Evolutionary conservation across 2,888 invertebrate genomes (phyloP).

Genomic region (Lochmaea capreae): DNA sequence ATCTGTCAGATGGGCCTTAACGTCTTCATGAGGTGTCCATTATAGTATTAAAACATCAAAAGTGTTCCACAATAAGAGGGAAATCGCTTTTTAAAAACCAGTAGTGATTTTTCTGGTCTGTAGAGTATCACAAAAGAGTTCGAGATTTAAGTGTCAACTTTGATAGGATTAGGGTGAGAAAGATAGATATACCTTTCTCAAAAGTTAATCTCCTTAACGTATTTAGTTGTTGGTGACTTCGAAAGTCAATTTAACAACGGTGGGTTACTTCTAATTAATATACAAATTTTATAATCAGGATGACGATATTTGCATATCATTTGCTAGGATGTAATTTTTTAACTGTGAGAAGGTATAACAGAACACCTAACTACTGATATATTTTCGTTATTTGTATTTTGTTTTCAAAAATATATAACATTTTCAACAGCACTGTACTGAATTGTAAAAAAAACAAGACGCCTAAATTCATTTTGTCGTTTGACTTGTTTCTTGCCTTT

Average conservation of each 20-base stretch:
- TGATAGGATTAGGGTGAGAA: conserved; percentile 57
- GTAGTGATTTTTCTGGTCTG: conserved; percentile 52
- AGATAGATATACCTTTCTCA: conserved; percentile 45
- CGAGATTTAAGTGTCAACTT: conserved; percentile 57
- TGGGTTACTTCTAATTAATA: conserved; percentile 52
- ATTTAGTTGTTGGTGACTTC: conserved; percentile 54
- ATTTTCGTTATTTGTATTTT: no score
- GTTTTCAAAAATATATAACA: no score
- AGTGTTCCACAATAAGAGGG: conserved; percentile 47
- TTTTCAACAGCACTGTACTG: no score
- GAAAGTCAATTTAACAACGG: conserved; percentile 55
- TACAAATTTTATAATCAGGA: conserved; percentile 22
- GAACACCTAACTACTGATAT: no score
- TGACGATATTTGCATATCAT: conserved; percentile 26
- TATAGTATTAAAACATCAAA: conserved; percentile 52
- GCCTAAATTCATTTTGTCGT: conserved; percentile 7
- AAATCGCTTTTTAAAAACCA: conserved; percentile 56
- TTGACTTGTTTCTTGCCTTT: conserved; percentile 29
- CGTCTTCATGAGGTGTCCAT: conserved; percentile 47
- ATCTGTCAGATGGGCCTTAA: conserved; percentile 42
- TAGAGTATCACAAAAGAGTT: conserved; percentile 49
- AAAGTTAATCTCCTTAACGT: conserved; percentile 56
- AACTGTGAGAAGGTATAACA: neutral
- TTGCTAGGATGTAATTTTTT: neutral
- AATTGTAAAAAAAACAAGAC: conserved; percentile 1